Evolutionary conservation across 2,113 vertebrate species (phyloP).

Genomic region (Calyptomena viridis): DNA sequence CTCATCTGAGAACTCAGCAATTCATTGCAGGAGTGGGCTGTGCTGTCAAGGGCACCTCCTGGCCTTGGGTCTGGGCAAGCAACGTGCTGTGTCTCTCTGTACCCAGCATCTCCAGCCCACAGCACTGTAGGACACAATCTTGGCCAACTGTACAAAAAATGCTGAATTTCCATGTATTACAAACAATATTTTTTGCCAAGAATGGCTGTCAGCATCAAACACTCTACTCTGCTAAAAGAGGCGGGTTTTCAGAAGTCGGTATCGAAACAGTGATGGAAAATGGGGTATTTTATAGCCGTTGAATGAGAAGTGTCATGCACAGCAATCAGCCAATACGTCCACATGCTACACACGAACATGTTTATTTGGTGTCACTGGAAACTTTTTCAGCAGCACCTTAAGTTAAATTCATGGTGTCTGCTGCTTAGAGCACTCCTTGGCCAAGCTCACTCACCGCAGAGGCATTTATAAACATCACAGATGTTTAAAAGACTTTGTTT

Average conservation of each 20-base stretch:
- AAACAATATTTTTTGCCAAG: neutral
- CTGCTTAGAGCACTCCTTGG: neutral
- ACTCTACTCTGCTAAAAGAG: neutral
- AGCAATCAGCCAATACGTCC: accelerated
- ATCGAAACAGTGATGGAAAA: neutral
- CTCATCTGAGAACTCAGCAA: neutral
- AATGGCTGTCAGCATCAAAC: neutral
- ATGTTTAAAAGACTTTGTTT: neutral
- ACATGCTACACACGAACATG: accelerated
- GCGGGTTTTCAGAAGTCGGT: neutral
- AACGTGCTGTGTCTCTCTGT: accelerated
- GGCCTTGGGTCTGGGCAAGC: neutral
- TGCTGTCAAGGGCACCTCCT: neutral
- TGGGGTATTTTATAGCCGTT: neutral
- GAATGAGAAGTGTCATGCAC: neutral
- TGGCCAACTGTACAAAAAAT: too few species aligned
- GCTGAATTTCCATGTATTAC: neutral
- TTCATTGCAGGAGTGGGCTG: neutral
- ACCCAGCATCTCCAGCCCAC: neutral
- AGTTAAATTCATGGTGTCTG: accelerated
- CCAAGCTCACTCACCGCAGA: neutral
- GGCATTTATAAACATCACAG: neutral
- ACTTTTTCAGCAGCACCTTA: neutral
- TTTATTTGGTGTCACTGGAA: neutral
- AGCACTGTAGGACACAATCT: neutral